These are phyloP conservation scores for Atrichornis clamosus DNA, from an alignment of 2,113 vertebrate genomes.

Conservation along the genomic window DNA sequence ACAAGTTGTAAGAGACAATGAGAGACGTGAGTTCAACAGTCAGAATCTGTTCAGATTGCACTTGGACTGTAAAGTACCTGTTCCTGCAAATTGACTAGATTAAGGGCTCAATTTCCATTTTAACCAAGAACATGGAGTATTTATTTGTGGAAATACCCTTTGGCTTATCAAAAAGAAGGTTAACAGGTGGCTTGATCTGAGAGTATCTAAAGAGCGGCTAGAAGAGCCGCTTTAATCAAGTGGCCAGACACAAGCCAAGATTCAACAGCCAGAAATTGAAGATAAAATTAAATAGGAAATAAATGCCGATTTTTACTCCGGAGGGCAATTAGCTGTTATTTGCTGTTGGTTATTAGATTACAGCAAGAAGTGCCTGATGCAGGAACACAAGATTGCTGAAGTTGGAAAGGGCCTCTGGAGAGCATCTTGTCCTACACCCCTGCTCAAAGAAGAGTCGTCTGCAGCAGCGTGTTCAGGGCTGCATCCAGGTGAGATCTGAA, in stretches of 20 bases:
- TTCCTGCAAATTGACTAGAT: slow-evolving; percentile 28
- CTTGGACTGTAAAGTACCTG: neutral
- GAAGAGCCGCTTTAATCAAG: slow-evolving; percentile 47
- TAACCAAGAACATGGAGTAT: slow-evolving; percentile 13
- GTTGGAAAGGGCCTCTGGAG: neutral
- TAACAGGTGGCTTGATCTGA: slow-evolving; percentile 44
- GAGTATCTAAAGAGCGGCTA: neutral
- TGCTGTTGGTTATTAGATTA: neutral
- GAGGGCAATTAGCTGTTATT: neutral
- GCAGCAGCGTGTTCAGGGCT: neutral
- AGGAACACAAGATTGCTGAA: neutral
- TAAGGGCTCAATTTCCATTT: slow-evolving; percentile 48
- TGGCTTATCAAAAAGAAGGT: slow-evolving; percentile 38
- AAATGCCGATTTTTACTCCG: neutral
- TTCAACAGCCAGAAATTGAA: neutral
- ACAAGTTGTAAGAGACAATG: neutral
- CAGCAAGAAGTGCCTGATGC: neutral
- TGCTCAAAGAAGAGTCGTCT: neutral
- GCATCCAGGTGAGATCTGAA: neutral
- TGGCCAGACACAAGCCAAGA: slow-evolving; percentile 19
- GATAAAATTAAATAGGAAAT: slow-evolving; percentile 23
- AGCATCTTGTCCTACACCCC: fast-evolving
- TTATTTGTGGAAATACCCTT: slow-evolving; percentile 45
- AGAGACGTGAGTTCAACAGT: neutral
- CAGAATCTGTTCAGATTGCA: neutral